Evolutionary conservation across 2,113 vertebrate species (phyloP).

Genomic region (Cynoglossus semilaevis): DNA sequence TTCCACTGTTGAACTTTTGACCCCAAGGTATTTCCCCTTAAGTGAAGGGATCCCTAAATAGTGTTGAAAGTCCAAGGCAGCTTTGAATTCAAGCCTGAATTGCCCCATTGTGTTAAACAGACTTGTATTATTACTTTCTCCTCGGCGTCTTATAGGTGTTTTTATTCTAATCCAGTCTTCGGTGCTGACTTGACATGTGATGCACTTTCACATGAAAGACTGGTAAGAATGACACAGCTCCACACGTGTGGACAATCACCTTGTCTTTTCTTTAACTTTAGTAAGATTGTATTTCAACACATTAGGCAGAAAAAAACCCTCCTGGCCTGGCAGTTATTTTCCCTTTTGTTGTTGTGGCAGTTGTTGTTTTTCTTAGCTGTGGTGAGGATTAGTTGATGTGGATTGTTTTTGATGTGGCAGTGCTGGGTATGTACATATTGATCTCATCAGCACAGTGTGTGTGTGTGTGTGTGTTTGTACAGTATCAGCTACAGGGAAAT

Average conservation of each 20-base stretch:
- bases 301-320: no score
- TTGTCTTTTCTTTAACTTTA: no score
- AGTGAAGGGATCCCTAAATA: slow-evolving; percentile 36
- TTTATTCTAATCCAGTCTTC: slow-evolving; percentile 50
- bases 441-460: slow-evolving; percentile 4
- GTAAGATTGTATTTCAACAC: no score
- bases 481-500: no score
- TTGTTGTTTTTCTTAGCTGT: slow-evolving; percentile 35
- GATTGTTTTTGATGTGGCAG: slow-evolving; percentile 44
- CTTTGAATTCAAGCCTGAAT: slow-evolving; percentile 40
- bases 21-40: slow-evolving; percentile 19
- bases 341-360: slow-evolving; percentile 35
- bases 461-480: slow-evolving; percentile 5
- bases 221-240: no score
- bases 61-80: slow-evolving; percentile 21
- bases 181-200: slow-evolving; percentile 46
- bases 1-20: slow-evolving; percentile 55
- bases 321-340: slow-evolving; percentile 29
- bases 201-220: slow-evolving; percentile 14
- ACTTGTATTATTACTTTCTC: slow-evolving; percentile 46
- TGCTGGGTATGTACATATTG: slow-evolving; percentile 9
- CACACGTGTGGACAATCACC: no score
- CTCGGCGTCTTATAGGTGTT: slow-evolving; percentile 44
- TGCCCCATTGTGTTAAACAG: slow-evolving; percentile 53
- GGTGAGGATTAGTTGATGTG: slow-evolving; percentile 54